These are phyloP conservation scores for Ophraella communa DNA, from an alignment of 2,888 invertebrate genomes.

Conservation along the genomic window DNA sequence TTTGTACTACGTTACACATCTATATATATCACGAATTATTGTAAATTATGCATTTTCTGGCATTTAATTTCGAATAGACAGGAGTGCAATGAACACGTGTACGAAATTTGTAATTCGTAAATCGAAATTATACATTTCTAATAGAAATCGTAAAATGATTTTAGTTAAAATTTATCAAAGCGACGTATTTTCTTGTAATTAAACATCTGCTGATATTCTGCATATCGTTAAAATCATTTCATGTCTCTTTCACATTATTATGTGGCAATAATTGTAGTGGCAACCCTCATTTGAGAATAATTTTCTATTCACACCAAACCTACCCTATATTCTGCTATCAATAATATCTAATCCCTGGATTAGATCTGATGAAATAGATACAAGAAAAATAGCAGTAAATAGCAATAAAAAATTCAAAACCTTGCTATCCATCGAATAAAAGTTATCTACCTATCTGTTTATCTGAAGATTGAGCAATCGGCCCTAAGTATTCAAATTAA, in stretches of 20 bases:
- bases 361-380: neutral
- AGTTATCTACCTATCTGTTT: too few relatives aligned
- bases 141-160: neutral
- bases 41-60: slow-evolving; percentile 21
- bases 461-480: too few relatives aligned
- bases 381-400: neutral
- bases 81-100: neutral
- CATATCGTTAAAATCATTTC: neutral
- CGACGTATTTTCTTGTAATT: neutral
- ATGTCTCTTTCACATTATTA: neutral
- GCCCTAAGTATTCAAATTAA: too few relatives aligned
- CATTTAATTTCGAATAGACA: slow-evolving; percentile 11
- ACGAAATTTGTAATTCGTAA: neutral
- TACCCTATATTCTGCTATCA: slow-evolving; percentile 1
- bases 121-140: neutral
- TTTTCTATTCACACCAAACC: slow-evolving; percentile 11
- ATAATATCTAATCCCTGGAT: slow-evolving; percentile 11
- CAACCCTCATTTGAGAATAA: neutral
- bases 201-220: neutral
- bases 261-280: neutral
- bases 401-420: too few relatives aligned
- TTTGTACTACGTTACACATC: slow-evolving; percentile 7
- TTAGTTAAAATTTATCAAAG: neutral
- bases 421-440: too few relatives aligned
- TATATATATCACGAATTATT: slow-evolving; percentile 9